Evolutionary conservation across 1,140 invertebrate genomes (phyloP).

Genomic region (Drosophila virilis): DNA sequence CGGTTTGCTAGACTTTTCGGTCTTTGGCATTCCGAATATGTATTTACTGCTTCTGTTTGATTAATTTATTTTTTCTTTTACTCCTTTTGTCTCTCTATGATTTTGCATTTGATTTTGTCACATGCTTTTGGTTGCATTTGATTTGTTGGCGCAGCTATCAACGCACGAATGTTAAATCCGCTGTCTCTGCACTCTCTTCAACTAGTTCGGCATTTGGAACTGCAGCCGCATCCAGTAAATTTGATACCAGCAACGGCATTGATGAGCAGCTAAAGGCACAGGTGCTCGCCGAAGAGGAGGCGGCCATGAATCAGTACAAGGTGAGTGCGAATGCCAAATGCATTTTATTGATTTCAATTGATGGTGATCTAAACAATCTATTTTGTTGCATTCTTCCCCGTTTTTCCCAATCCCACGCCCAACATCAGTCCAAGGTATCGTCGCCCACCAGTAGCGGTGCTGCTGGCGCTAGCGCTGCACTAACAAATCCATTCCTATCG

Average conservation of each 20-base stretch:
- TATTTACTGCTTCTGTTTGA: conserved; percentile 2
- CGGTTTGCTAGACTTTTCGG: neutral
- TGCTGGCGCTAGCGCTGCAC: conserved; percentile 86
- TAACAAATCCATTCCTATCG: conserved; percentile 94
- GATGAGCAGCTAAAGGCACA: conserved; percentile 94
- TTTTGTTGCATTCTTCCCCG: conserved; percentile 50
- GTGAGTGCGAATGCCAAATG: conserved; percentile 85
- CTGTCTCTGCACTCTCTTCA: conserved; percentile 94
- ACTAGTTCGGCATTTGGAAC: conserved; percentile 94
- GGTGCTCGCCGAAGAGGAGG: conserved; percentile 97
- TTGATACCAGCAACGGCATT: conserved; percentile 90
- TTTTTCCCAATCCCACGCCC: conserved; percentile 23
- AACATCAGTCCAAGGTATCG: conserved; percentile 90
- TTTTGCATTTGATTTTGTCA: conserved; percentile 37
- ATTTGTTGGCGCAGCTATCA: conserved; percentile 87
- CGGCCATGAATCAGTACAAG: conserved; percentile 97
- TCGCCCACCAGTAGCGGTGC: conserved; percentile 87
- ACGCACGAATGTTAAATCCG: conserved; percentile 93
- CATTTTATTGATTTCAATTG: neutral
- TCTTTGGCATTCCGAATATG: neutral
- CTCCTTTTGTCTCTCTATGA: conserved; percentile 30
- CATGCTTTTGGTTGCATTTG: conserved; percentile 28
- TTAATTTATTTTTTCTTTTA: conserved; percentile 32
- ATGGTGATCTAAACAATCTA: conserved; percentile 64
- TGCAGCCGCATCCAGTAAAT: conserved; percentile 90